Conservation (phyloP, 1,140 invertebrate genomes). For the Marisa cornuarietis region DNA sequence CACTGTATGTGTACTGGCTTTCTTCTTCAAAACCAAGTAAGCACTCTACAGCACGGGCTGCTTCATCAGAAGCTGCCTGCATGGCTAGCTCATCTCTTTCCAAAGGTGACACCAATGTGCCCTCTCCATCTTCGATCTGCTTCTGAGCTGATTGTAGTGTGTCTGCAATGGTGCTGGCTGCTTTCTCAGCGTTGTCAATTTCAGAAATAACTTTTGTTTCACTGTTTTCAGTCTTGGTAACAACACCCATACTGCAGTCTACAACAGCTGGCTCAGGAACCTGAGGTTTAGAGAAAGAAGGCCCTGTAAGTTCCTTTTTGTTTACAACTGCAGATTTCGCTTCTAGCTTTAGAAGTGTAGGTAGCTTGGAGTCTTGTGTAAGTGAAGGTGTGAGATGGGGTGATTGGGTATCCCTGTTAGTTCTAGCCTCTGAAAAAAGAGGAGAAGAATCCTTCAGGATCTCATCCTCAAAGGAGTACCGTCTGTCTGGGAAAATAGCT, state of each 20-base stretch:
- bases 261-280: too few species aligned
- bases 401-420: too few species aligned
- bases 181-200: neutral
- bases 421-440: slow-evolving; percentile 7
- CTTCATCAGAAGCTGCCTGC: slow-evolving; percentile 44
- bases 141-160: neutral
- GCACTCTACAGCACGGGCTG: slow-evolving; percentile 41
- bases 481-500: slow-evolving; percentile 14
- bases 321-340: too few species aligned
- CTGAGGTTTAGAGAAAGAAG: too few species aligned
- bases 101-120: neutral
- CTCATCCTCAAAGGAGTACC: slow-evolving; percentile 1
- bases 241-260: too few species aligned
- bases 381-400: too few species aligned
- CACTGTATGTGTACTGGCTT: slow-evolving; percentile 13
- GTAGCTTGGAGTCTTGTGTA: too few species aligned
- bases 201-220: neutral
- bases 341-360: too few species aligned
- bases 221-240: neutral
- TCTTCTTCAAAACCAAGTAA: slow-evolving; percentile 27
- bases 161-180: neutral
- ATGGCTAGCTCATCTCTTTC: slow-evolving; percentile 26
- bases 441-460: slow-evolving; percentile 7
- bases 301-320: too few species aligned
- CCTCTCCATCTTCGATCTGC: neutral